Percentiles rank a stretch among this genome's conserved stretches.
These are phyloP conservation scores for Brachionus koreanus DNA, from an alignment of 1,140 invertebrate species.

Conservation along the genomic window DNA sequence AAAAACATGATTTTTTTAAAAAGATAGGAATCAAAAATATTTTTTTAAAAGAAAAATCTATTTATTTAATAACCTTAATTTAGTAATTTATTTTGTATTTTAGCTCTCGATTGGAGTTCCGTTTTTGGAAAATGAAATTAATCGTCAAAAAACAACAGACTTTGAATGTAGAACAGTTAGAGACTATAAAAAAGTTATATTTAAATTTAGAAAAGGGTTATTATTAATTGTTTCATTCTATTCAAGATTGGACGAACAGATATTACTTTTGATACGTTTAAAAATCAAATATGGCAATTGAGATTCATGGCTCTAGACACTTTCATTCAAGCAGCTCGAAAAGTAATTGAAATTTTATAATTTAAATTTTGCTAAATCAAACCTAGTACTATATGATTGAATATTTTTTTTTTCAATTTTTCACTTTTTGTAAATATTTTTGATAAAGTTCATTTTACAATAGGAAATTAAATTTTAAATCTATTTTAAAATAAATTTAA, in stretches of 20 bases:
- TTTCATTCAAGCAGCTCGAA: conserved; percentile 56
- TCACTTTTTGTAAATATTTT: not conserved
- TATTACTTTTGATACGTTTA: conserved; percentile 54
- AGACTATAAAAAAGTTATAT: not conserved
- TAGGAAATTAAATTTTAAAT: too few relatives aligned
- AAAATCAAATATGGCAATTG: conserved; percentile 54
- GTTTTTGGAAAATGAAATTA: conserved; percentile 21
- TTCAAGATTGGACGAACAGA: conserved; percentile 47
- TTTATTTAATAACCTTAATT: too few relatives aligned
- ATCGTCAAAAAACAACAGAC: not conserved
- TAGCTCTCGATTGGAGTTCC: conserved; percentile 30
- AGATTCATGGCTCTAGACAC: conserved; percentile 49
- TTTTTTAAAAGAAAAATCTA: too few relatives aligned
- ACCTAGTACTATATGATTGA: too few relatives aligned
- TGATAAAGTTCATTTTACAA: too few relatives aligned
- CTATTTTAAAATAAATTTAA: too few relatives aligned
- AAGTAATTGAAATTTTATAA: conserved; percentile 47
- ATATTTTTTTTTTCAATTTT: too few relatives aligned
- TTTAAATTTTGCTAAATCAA: too few relatives aligned
- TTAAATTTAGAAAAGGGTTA: not conserved
- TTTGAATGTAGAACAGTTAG: conserved; percentile 22
- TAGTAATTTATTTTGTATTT: not conserved
- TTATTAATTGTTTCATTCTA: not conserved
- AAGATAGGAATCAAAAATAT: too few relatives aligned
- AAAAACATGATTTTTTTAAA: too few relatives aligned